phyloP scores from a whole-genome alignment of 2,113 vertebrate species.

The Helogale parvula region DNA sequence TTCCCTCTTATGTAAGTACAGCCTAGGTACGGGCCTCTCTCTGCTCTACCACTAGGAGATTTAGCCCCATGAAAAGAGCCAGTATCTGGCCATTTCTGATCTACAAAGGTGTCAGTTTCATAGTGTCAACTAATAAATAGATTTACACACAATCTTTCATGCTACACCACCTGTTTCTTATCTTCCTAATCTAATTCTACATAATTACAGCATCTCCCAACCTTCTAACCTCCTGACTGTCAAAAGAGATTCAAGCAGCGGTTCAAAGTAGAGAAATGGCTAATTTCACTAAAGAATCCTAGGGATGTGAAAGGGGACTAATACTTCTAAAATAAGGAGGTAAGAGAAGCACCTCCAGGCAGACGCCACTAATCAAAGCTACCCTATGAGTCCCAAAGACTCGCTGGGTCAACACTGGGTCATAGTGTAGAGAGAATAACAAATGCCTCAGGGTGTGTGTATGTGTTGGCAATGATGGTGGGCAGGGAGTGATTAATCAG shows the following conservation, averaged over 20 bases:
- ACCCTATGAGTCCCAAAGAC: neutral
- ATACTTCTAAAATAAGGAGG: neutral
- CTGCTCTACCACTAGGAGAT: neutral
- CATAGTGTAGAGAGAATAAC: neutral
- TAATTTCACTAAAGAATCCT: constrained; percentile 12
- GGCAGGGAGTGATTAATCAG: neutral
- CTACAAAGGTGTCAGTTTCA: neutral
- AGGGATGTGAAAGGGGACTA: neutral
- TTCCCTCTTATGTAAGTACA: neutral
- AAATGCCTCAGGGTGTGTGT: neutral
- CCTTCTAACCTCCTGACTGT: neutral
- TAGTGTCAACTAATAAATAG: neutral
- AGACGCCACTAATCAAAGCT: neutral
- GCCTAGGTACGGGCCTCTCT: neutral
- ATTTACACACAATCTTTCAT: neutral
- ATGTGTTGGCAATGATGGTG: neutral
- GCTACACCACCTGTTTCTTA: neutral
- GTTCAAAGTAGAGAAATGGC: neutral
- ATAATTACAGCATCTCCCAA: neutral
- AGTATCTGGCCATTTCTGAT: neutral
- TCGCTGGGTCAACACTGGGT: neutral
- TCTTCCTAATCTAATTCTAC: constrained; percentile 1
- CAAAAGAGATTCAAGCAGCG: neutral
- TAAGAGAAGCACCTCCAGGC: neutral
- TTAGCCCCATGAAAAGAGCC: neutral